These are phyloP conservation scores for Pycnomerus fuliginosus DNA, from an alignment of 2,888 invertebrate species.

Conservation along the genomic window DNA sequence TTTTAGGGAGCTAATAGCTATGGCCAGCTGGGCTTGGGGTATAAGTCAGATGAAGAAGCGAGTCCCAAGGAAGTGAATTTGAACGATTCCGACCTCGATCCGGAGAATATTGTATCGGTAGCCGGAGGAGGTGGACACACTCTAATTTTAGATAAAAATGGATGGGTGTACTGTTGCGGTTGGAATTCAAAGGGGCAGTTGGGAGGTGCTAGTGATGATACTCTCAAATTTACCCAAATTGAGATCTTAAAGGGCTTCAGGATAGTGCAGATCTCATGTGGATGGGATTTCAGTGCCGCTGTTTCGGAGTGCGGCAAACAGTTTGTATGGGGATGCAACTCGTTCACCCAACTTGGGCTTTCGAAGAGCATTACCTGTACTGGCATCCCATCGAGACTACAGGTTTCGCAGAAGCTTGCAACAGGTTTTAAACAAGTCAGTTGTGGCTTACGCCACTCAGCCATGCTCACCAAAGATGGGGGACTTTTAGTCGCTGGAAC, in stretches of 20 bases:
- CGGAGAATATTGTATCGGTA: slow-evolving; percentile 61
- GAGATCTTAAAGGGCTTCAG: slow-evolving; percentile 58
- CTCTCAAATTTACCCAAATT: slow-evolving; percentile 60
- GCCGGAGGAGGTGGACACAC: slow-evolving; percentile 79
- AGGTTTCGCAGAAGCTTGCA: slow-evolving; percentile 50
- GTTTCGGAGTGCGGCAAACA: slow-evolving; percentile 67
- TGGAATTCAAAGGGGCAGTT: slow-evolving; percentile 76
- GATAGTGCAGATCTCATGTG: slow-evolving; percentile 67
- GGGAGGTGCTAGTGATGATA: slow-evolving; percentile 59
- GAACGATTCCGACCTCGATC: slow-evolving; percentile 42
- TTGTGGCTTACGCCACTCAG: slow-evolving; percentile 70
- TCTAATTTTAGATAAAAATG: slow-evolving; percentile 64
- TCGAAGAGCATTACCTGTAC: slow-evolving; percentile 51
- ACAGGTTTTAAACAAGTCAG: slow-evolving; percentile 60
- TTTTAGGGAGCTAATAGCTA: slow-evolving; percentile 80
- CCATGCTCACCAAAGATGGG: slow-evolving; percentile 62
- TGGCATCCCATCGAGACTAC: slow-evolving; percentile 50
- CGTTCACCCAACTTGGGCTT: slow-evolving; percentile 73
- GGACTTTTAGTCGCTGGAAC: slow-evolving; percentile 66
- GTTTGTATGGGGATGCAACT: slow-evolving; percentile 83
- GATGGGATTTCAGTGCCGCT: slow-evolving; percentile 82
- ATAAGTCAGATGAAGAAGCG: slow-evolving; percentile 66
- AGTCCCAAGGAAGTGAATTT: slow-evolving; percentile 55
- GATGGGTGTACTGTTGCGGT: slow-evolving; percentile 74
- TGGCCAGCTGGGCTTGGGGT: slow-evolving; percentile 74